Evolutionary conservation across 2,113 vertebrate species (phyloP).

Genomic region (Petroica traversi): DNA sequence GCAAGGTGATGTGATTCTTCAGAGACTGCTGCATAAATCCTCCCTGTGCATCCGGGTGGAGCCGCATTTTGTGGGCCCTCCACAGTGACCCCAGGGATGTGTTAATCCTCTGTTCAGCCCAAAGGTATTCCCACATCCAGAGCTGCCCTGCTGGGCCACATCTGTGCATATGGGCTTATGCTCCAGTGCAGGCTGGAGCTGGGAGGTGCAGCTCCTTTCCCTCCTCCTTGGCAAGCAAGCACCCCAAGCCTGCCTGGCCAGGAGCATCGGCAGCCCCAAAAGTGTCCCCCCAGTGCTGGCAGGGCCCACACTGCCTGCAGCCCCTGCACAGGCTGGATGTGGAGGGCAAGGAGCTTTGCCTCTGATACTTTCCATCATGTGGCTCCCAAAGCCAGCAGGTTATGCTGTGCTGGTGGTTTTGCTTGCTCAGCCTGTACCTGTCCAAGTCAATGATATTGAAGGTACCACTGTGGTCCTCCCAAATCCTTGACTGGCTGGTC

Average conservation of each 20-base stretch:
- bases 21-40: neutral
- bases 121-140: neutral
- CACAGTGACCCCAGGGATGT: fast-evolving
- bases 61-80: neutral
- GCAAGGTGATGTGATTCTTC: neutral
- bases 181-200: neutral
- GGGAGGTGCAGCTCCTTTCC: neutral
- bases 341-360: neutral
- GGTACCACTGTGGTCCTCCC: neutral
- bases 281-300: neutral
- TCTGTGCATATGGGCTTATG: fast-evolving
- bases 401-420: neutral
- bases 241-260: neutral
- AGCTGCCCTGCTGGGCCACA: neutral
- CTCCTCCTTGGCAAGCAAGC: no score
- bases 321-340: neutral
- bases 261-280: neutral
- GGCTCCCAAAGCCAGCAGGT: neutral
- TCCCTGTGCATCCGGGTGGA: neutral
- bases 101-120: neutral
- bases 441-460: neutral
- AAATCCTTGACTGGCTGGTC: neutral
- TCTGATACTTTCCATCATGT: neutral
- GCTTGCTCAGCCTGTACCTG: neutral
- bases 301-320: fast-evolving